Base-by-base conservation (phyloP, 64 coral and sea anemone species). In the Cladopsammia gracilis region DNA sequence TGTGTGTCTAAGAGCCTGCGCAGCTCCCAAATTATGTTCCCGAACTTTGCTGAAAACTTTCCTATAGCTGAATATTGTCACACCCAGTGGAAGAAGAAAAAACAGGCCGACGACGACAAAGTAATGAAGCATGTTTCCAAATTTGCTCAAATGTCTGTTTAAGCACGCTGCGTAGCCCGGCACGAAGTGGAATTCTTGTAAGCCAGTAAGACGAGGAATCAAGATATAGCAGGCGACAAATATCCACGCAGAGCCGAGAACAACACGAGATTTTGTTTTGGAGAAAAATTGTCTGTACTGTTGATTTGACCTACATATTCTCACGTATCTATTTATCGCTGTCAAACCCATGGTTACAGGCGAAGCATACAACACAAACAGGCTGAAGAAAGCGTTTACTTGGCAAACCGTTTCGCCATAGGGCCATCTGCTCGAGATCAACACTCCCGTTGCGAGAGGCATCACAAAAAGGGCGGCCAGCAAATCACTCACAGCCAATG, bases 61-160 rank as follows among this genome's bases (percentile, higher is more conserved):
- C 20, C 23, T 62, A 51, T 64, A 58, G 7, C 53, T 82, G 12
- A 82, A 82, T 42, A 82, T 82, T 25, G 61, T 82, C 6, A 82
- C 18, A 6, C 42, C 44, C 16, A 75, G 44, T 19, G 72, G 72
- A 75, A 75, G 72, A 6, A 20, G 13, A 20, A 75, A 49, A 48
- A 50, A 75, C 14, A 75, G 19, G 18, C 44, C 72, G 47, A 75
- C 12, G 1, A 75, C 72, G 44, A 75, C 46, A 49, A 75, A 7
- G 16, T 75, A 50, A 49, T 75, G 72, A 5, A 48, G 4, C 12
- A 75, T 51, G 3, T 48, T 75, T 15, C 10, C 46, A 9, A 20
- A 49, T 18, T 47, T 20, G 19, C 8, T 48, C 11, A 75, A 19
- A 20, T 75, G 46, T 6, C 18, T 7, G 45, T 50, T 46, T 48